Base-by-base conservation (phyloP, 2,113 vertebrate genomes). In the Terrapene triunguis region DNA sequence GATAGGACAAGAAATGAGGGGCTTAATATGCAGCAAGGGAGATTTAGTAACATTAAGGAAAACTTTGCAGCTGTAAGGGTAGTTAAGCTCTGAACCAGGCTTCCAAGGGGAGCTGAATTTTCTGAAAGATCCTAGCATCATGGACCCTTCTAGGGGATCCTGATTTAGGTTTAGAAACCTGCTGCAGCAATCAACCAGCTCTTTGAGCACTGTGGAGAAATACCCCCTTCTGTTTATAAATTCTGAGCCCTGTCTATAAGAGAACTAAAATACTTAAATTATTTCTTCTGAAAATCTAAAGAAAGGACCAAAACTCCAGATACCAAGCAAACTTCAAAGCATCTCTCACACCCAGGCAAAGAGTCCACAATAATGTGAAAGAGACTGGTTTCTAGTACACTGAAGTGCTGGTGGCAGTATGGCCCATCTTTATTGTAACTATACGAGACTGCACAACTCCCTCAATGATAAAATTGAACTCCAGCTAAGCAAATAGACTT, bases 361-460 rank as follows among this genome's bases (percentile, higher is more conserved):
- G n/a, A 42, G n/a, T 38, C n/a, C 8, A 6, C n/a, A 92, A 44
- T 25, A 90, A 14, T 59, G 25, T 13, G 88, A 6, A 57, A 80
- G 10, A 2, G 62, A 65, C 42, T 72, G 72, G 7, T n/a, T 89
- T 85, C 86, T 90, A 32, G 12, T 11, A 42, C 19, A 42, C 21
- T 10, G 19, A 22, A 10, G n/a, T 38, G 17, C 7, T 0, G 0
- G 35, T 1, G 4, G 50, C n/a, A 84, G 17, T 10, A 84, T 3
- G 32, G 84, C 24, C 32, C 32, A 8, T 38, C 10, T 84, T 84
- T 55, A 80, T 5, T 14, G 0, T 12, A 92, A 85, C 8, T 72
- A 24, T n/a, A 6, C 1, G 17, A 42, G 69, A 38, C n/a, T 72
- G 69, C 35, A 72, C 65, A 72, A 38, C 17, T 38, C 16, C 65